Evolutionary conservation across 2,797 vertebrate species (phyloP), one percentile per base, ranked within the genome.

Genomic region (Xenops minutus): DNA sequence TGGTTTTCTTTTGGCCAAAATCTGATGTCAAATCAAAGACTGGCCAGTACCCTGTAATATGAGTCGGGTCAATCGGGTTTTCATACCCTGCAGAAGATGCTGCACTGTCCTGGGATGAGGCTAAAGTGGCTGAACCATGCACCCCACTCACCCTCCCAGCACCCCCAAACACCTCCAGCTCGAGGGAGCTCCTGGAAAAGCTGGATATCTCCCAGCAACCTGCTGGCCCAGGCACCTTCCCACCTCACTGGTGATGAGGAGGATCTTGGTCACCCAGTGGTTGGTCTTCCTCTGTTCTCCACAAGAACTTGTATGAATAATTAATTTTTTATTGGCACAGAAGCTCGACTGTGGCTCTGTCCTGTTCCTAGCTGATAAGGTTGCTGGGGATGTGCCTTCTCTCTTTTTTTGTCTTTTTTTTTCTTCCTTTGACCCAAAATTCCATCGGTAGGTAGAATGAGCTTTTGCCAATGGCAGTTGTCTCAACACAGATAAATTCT

Each of bases 301-400:
- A 5, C 5, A 15, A 66, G 63, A 93, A 69, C 56, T 67, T n/a
- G 26, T 34, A 76, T 26, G 67, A 93, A 89, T 91, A 89, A 92
- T 87, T 79, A 66, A 49, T 54, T 46, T 83, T 67, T 74, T 59
- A 66, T 66, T 93, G 88, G 85, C 83, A 88, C 62, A 48, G 58
- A 54, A 75, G 30, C 43, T 39, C 2, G 16, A 78, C 39, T 12
- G 34, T 84, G 76, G 54, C 43, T 92, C 68, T 81, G 46, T 85
- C 69, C 88, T 94, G 85, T 14, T 92, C 76, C 58, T 51, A 14
- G 69, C 90, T 92, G 79, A 91, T 75, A 78, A 90, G 58, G 88
- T 51, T 78, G 39, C 29, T 62, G 85, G 18, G 73, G 55, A 68
- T 78, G 37, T 66, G 43, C 14, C 66, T 93, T 78, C 76, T 72